Base-by-base conservation (phyloP, 23 tunicate species). In the Styela clava region DNA sequence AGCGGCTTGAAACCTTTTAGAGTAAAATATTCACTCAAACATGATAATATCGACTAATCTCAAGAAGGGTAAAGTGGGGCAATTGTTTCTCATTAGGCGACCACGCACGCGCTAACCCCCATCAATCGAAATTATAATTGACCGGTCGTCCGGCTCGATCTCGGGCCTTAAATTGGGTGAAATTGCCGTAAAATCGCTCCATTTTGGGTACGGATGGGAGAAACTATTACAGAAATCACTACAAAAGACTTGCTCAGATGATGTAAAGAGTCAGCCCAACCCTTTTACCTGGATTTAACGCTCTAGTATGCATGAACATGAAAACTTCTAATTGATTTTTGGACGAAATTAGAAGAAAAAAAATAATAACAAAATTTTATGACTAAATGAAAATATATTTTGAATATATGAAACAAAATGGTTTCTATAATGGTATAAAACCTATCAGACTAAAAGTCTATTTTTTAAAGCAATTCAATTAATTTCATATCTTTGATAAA, bases 141-240 rank as follows among this genome's bases (percentile, higher is more conserved):
- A 29, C 65, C 81, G 65, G 23, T 76, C 81, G 32, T 35, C 71
- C 32, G 81, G 81, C 44, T 67, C 67, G 81, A 56, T 76, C 81
- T 52, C 35, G 81, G 52, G 2, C 65, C 64, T n/a, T 29, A 76
- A 76, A 76, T 76, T 76, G 81, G 81, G 81, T 76, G 81, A 76
- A 76, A 76, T 76, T 76, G 81, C 81, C 81, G 81, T 36, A 76
- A 76, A 76, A 76, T 76, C 81, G 81, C 64, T 52, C 81, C 63
- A 52, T 52, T 52, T 76, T 76, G 77, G 32, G 77, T 71, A 71
- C 77, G 77, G 12, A 12, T 44, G 12, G 56, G 56, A 44, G 56
- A 44, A 44, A 44, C 56, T 44, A 44, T 12, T 44, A 44, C 7
- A 44, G 12, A 44, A 44, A 44, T 44, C 56, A 44, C 56, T 12